phyloP scores from a whole-genome alignment of 2,113 vertebrate genomes.

The Cyprinus carpio region DNA sequence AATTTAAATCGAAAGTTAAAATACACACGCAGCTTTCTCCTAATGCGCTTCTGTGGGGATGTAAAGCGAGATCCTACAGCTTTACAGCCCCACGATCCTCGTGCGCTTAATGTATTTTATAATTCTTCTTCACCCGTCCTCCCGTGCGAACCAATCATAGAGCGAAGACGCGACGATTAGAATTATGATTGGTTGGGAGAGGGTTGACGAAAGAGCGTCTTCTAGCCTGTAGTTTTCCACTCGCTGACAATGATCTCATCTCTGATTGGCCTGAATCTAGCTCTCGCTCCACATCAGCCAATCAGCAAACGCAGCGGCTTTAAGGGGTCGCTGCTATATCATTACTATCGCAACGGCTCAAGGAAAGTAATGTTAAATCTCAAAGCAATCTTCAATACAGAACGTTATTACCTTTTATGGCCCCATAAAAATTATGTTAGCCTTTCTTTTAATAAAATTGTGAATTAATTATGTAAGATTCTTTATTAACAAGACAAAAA shows the following conservation, averaged over 20 bases:
- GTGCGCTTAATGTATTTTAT: constrained; percentile 37
- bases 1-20: not conserved
- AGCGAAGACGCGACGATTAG: not conserved
- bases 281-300: not conserved
- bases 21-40: not conserved
- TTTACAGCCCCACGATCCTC: not conserved
- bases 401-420: not conserved
- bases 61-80: not conserved
- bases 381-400: not conserved
- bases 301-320: not conserved
- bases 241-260: not conserved
- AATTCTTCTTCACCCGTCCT: not conserved
- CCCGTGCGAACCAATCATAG: constrained; percentile 11
- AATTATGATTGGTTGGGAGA: constrained; percentile 23
- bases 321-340: not conserved
- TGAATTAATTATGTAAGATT: not conserved
- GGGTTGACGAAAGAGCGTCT: not conserved
- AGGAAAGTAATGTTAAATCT: no score
- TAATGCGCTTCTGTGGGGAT: no score
- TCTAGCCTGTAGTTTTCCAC: not conserved
- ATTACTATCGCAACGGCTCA: not conserved
- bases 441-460: not conserved
- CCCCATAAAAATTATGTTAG: not conserved
- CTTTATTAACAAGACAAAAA: no score
- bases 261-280: constrained; percentile 19